Evolutionary conservation across 2,113 vertebrate genomes (phyloP).

Genomic region (Mellivora capensis): DNA sequence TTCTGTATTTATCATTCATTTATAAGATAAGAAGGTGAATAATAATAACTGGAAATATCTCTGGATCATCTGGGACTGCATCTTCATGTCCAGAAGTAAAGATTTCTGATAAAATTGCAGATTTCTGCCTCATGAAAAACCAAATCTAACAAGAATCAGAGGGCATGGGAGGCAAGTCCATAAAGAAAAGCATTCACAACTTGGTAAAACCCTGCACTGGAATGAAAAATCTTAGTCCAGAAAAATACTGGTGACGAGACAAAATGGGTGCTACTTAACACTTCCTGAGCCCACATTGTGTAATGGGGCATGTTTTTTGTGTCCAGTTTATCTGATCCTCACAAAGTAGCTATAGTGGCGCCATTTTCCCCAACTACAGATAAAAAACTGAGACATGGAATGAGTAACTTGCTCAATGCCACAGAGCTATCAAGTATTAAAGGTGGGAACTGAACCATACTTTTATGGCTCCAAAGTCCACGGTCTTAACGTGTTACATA

Average conservation of each 20-base stretch:
- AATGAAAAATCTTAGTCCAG: conserved; percentile 12
- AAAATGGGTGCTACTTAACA: neutral
- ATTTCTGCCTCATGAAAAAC: neutral
- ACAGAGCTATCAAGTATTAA: neutral
- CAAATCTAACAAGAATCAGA: neutral
- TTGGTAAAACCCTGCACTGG: neutral
- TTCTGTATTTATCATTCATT: neutral
- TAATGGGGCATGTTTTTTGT: neutral
- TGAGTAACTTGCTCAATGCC: neutral
- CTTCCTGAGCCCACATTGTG: neutral
- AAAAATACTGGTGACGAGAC: neutral
- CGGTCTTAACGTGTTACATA: neutral
- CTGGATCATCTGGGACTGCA: neutral
- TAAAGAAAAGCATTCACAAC: neutral
- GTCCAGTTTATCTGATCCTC: neutral
- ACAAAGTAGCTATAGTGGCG: neutral
- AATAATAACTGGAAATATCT: neutral
- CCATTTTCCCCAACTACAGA: neutral
- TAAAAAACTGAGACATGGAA: neutral
- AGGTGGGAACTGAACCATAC: neutral
- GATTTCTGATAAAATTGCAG: neutral
- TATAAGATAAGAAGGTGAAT: neutral
- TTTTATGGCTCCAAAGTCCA: neutral
- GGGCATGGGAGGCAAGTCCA: neutral
- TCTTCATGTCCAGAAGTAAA: neutral